Evolutionary conservation across 1,140 invertebrate species (phyloP).

Genomic region (Araneus ventricosus): DNA sequence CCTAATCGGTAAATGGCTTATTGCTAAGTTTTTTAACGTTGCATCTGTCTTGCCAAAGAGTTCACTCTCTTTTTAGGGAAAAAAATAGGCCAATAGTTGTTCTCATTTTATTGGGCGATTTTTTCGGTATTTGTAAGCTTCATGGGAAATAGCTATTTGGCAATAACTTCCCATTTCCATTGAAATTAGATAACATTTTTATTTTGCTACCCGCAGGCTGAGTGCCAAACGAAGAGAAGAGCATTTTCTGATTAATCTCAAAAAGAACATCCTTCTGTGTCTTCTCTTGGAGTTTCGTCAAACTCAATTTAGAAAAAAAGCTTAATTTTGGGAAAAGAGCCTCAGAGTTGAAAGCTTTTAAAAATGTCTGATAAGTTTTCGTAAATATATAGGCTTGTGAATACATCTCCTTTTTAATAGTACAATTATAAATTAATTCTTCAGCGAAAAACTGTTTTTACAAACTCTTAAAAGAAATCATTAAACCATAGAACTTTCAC

Average conservation of each 20-base stretch:
- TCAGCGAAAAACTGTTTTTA: too few relatives aligned
- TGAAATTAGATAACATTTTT: constrained; percentile 48
- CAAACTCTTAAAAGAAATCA: too few relatives aligned
- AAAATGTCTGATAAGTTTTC: neutral
- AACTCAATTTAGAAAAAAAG: constrained; percentile 21
- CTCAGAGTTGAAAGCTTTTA: neutral
- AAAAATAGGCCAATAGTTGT: constrained; percentile 28
- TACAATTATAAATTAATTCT: too few relatives aligned
- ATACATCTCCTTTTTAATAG: too few relatives aligned
- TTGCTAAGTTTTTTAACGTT: neutral
- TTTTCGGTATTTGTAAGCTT: neutral
- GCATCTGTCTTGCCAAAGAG: neutral
- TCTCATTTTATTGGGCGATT: neutral
- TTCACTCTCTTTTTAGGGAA: neutral
- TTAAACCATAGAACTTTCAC: too few relatives aligned
- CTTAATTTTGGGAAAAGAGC: neutral
- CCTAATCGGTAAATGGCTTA: neutral
- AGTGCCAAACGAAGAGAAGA: constrained; percentile 14
- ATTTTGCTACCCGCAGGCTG: neutral
- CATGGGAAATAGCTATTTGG: constrained; percentile 39
- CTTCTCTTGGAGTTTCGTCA: neutral
- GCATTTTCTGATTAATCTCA: neutral
- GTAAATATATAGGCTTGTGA: too few relatives aligned
- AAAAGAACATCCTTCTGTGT: neutral
- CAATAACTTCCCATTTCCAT: constrained; percentile 50